Base-by-base conservation (phyloP, 1,140 invertebrate species). In the Drosophila equinoxialis region DNA sequence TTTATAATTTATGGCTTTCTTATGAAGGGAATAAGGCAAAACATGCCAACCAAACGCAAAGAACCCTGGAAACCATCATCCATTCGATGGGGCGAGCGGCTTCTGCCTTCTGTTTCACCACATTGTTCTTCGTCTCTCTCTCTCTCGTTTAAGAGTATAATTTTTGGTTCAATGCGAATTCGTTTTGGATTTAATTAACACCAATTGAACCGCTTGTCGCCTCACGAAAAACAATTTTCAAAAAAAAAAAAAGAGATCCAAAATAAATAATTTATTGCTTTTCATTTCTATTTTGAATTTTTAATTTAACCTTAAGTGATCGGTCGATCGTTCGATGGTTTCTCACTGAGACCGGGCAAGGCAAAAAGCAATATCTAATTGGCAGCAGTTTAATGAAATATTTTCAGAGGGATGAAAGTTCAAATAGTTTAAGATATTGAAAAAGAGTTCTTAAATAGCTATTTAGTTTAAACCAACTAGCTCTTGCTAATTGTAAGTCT, bases 181-280 rank as follows among this genome's bases (percentile, higher is more conserved):
- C 62, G 76, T 70, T 65, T 77, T 79, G 85, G 90, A 91, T 91
- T 91, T 91, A 91, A 91, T 91, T 91, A 91, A 91, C 90, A 91
- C 87, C 90, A 91, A 91, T 91, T 91, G 87, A 91, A 89, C 86
- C 91, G 90, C 82, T 81, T 91, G 81, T 91, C 90, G 87, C 74
- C 64, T 73, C 61, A 71, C 57, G 41, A 69, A 79, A 74, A 79
- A 74, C 81, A 79, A 72, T 84, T 90, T 59, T 85, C 70, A 78
- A 74, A 84, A 89, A 78, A 71, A 81, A 74, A 89, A 6, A 30
- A 1, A 26, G 23, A 26, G 84, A 71, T 39, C 68, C 45, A 70
- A 64, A 59, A 65, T 69, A 68, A 65, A 74, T 91, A 81, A 91
- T 91, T 91, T 91, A 91, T 91, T 48, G 51, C 45, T 60, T 26